phyloP scores from a whole-genome alignment of 2,113 vertebrate genomes.

The Atherinomorus stipes region DNA sequence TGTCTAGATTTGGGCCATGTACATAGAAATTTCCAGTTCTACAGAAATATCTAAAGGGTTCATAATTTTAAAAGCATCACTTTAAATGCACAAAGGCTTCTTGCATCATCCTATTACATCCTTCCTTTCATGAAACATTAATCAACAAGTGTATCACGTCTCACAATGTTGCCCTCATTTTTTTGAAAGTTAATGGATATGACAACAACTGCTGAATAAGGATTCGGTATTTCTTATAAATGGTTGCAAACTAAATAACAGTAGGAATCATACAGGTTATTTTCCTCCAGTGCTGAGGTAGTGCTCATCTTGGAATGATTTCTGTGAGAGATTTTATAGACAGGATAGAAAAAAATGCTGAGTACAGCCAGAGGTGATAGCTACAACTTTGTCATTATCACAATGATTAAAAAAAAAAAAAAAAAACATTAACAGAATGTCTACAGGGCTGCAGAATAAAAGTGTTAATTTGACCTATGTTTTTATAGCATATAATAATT shows the following conservation, averaged over 20 bases:
- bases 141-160: too few species aligned
- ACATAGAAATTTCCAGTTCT: background rate
- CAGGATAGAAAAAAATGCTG: background rate
- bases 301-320: background rate
- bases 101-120: accelerated
- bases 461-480: too few species aligned
- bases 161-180: too few species aligned
- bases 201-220: background rate
- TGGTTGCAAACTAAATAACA: background rate
- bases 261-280: background rate
- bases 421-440: too few species aligned
- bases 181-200: background rate
- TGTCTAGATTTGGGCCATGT: too few species aligned
- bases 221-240: background rate
- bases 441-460: too few species aligned
- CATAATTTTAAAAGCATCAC: background rate
- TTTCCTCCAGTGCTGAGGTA: background rate
- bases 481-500: too few species aligned
- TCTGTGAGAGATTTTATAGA: background rate
- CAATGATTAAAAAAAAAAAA: too few species aligned
- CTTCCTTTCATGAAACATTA: background rate
- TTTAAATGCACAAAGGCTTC: background rate
- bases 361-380: too few species aligned
- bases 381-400: too few species aligned
- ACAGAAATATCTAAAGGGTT: background rate